Evolutionary conservation across 2,113 vertebrate genomes (phyloP).

Genomic region (Crotalus tigris): DNA sequence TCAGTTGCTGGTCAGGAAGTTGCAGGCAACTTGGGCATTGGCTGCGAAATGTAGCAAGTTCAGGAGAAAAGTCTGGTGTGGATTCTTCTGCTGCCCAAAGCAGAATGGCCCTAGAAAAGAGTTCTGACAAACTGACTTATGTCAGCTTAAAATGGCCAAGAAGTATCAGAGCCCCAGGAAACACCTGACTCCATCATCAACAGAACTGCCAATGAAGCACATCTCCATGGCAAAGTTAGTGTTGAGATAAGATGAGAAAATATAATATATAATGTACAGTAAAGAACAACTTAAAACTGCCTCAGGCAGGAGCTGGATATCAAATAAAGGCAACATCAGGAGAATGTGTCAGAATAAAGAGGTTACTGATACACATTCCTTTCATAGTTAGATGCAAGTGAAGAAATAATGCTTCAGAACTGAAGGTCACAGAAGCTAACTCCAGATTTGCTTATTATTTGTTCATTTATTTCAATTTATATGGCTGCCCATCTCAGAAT

Average conservation of each 20-base stretch:
- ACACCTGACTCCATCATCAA: not conserved
- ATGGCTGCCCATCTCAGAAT: not conserved
- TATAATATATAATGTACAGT: not conserved
- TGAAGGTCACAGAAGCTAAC: conserved; percentile 5
- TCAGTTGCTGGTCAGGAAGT: not conserved
- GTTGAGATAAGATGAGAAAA: too few species aligned
- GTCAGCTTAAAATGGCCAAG: not conserved
- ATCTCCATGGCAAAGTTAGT: not conserved
- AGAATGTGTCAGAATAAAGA: not conserved
- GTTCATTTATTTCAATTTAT: not conserved
- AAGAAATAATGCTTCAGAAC: not conserved
- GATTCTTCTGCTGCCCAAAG: not conserved
- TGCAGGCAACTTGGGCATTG: not conserved
- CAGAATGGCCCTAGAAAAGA: not conserved
- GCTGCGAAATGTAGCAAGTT: not conserved
- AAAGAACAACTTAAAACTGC: not conserved
- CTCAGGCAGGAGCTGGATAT: not conserved
- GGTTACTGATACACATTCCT: not conserved
- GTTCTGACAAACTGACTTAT: not conserved
- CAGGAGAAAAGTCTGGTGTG: not conserved
- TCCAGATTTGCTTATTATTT: not conserved
- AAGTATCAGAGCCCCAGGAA: not conserved
- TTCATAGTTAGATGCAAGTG: not conserved
- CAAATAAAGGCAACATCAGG: not conserved
- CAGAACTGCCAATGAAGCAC: not conserved